Evolutionary conservation across 1,140 invertebrate genomes (phyloP).

Genomic region (Linepithema humile): DNA sequence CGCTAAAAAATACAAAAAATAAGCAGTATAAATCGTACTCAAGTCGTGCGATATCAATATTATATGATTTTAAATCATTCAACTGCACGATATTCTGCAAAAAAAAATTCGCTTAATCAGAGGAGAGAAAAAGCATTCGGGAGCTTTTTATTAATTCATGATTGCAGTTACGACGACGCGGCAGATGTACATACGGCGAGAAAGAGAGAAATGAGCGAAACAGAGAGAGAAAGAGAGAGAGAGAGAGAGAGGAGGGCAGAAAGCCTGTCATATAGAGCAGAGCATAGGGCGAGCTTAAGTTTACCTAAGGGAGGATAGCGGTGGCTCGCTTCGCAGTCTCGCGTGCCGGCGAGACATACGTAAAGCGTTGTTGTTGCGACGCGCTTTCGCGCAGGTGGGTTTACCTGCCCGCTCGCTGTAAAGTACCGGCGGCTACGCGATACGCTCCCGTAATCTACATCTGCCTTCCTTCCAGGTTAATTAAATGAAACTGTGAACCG

Average conservation of each 20-base stretch:
- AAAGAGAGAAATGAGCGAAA: neutral
- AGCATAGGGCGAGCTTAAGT: slow-evolving; percentile 1
- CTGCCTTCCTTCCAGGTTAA: slow-evolving; percentile 51
- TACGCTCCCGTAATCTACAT: slow-evolving; percentile 59
- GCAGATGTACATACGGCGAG: neutral
- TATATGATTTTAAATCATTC: neutral
- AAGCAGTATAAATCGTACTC: too few relatives aligned
- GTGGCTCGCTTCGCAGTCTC: slow-evolving; percentile 10
- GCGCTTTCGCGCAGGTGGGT: slow-evolving; percentile 31
- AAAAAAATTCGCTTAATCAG: neutral
- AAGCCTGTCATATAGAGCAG: neutral
- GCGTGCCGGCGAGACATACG: slow-evolving; percentile 48
- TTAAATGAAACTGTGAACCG: slow-evolving; percentile 59
- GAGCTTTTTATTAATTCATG: neutral
- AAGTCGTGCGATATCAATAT: too few relatives aligned
- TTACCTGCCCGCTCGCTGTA: slow-evolving; percentile 25
- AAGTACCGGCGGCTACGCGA: slow-evolving; percentile 27
- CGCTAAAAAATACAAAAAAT: too few relatives aligned
- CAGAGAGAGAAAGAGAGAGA: neutral
- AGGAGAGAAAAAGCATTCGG: neutral
- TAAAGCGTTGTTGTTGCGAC: slow-evolving; percentile 44
- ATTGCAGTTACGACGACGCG: neutral
- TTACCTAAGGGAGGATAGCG: neutral
- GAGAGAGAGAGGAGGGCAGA: neutral
- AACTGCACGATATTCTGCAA: neutral